Base-by-base conservation (phyloP, 2,797 vertebrate genomes). In the Syngnathus acus region DNA sequence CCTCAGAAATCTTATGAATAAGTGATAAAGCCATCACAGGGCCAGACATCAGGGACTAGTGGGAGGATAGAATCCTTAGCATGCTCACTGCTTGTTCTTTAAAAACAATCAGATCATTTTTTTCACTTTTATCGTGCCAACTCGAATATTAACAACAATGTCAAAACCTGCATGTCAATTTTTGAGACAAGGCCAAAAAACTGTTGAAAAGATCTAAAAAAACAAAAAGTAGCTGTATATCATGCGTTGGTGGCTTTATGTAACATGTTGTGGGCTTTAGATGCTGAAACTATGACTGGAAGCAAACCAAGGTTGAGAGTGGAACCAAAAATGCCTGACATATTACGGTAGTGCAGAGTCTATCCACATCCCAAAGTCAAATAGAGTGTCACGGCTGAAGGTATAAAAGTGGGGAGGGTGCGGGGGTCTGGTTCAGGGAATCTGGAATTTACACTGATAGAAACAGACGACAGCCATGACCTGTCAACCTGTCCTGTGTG, bases 1-100 rank as follows among this genome's bases (percentile, higher is more conserved):
- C 73, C 76, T 80, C 79, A 45, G 65, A 37, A 53, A 67, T 73
- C 73, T 80, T 70, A 81, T 84, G 71, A 86, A 83, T 86, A 83
- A 86, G 75, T 80, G 68, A 87, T 84, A 72, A 83, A 73, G 59
- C 66, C 73, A 68, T 67, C 76, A 77, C 76, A 79, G 50, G 73
- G 60, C 64, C 72, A 70, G 70, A 62, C 67, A 54, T 62, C 72
- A 64, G 68, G 73, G 70, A 66, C 78, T 78, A 65, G 67, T 62
- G 77, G 80, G 76, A 78, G 76, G 76, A 78, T 68, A 61, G 65
- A 51, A 74, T 78, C 61, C 73, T 32, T 45, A 45, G 48, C 85
- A 79, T 82, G 78, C 69, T 84, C 80, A 81, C 75, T 72, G 73
- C 78, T 76, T 82, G 65, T 69, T 53, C 6, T 6, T 17, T 8